Evolutionary conservation across 2,888 invertebrate species (phyloP).

Genomic region (Parochlus steinenii): DNA sequence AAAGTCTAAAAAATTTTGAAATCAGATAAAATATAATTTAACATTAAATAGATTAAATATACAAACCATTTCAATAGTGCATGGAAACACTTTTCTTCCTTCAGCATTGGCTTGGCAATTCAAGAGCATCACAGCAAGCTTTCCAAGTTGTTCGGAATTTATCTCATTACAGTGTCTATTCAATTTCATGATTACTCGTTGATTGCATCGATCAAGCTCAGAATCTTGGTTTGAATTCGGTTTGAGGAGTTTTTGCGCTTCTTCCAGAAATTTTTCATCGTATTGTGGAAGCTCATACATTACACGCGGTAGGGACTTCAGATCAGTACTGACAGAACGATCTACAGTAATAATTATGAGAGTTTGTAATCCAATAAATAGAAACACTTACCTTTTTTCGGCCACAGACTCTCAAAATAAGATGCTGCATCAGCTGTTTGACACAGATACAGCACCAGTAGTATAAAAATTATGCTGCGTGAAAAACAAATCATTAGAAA

Average conservation of each 20-base stretch:
- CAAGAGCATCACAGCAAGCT: slow-evolving; percentile 45
- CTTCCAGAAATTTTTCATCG: slow-evolving; percentile 1
- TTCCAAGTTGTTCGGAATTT: slow-evolving; percentile 38
- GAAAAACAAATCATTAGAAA: too few species aligned
- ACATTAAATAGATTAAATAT: background rate
- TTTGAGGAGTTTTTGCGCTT: slow-evolving; percentile 1
- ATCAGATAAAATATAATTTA: slow-evolving; percentile 8
- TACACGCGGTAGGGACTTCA: too few species aligned
- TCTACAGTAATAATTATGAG: too few species aligned
- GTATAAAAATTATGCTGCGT: too few species aligned
- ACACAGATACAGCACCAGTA: too few species aligned
- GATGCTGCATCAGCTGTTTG: too few species aligned
- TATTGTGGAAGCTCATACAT: slow-evolving; percentile 1
- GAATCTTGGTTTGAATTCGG: too few species aligned
- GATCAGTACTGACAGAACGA: too few species aligned
- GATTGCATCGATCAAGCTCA: slow-evolving; percentile 11
- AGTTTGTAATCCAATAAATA: too few species aligned
- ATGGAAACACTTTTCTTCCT: slow-evolving; percentile 39
- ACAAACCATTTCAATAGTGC: slow-evolving; percentile 40
- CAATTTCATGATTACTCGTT: slow-evolving; percentile 10
- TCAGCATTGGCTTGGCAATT: slow-evolving; percentile 50
- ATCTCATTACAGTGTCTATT: slow-evolving; percentile 10
- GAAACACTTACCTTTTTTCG: too few species aligned
- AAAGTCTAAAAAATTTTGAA: slow-evolving; percentile 28
- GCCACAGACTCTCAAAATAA: too few species aligned